phyloP scores from a whole-genome alignment of 2,888 invertebrate species.

The Drymonia ruficornis region DNA sequence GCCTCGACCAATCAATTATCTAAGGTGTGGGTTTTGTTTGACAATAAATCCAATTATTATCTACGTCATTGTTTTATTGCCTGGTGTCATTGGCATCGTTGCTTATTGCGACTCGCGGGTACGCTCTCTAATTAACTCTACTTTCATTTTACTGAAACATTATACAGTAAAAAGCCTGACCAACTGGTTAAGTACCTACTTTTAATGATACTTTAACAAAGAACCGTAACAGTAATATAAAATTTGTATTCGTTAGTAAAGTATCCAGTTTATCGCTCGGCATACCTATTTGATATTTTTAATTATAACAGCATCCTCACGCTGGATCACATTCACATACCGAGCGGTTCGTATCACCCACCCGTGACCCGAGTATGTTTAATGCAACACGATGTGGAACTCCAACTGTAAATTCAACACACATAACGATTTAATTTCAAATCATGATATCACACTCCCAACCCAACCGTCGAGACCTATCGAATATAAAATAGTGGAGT shows the following conservation, averaged over 20 bases:
- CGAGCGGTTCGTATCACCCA: too few species aligned
- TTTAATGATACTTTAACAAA: not conserved
- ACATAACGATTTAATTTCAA: not conserved
- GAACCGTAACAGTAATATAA: not conserved
- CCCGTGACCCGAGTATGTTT: too few species aligned
- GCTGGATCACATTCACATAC: not conserved
- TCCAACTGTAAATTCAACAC: too few species aligned
- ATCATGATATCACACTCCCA: not conserved
- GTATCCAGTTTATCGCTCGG: too few species aligned
- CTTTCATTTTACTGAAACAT: not conserved
- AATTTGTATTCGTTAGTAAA: too few species aligned
- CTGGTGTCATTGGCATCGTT: not conserved
- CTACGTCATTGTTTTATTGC: not conserved
- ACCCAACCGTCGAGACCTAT: not conserved
- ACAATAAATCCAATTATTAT: too few species aligned
- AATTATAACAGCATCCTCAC: not conserved
- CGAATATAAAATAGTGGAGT: not conserved
- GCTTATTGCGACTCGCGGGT: not conserved
- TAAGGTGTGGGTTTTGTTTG: too few species aligned
- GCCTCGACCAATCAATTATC: too few species aligned
- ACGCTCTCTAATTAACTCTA: constrained; percentile 4
- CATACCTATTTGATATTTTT: not conserved
- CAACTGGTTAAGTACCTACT: not conserved
- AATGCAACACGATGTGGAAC: not conserved
- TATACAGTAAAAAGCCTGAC: not conserved